These are phyloP conservation scores for Rissa tridactyla DNA, from an alignment of 2,113 vertebrate genomes.

Conservation along the genomic window DNA sequence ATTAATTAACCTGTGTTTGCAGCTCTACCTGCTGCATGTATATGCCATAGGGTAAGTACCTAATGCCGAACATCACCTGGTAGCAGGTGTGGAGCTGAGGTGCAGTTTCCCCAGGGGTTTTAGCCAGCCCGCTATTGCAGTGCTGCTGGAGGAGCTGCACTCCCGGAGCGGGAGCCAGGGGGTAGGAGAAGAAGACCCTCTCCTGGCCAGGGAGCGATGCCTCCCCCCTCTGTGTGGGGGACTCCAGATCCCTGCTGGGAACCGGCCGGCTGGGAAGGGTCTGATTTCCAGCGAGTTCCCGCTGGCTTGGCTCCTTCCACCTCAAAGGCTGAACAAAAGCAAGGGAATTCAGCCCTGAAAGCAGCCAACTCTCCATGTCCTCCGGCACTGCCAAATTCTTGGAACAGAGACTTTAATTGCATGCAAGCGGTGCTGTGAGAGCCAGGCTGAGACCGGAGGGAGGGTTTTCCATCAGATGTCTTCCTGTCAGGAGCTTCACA, in stretches of 20 bases:
- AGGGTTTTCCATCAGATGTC: background rate
- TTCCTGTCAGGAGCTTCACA: background rate
- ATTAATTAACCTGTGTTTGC: background rate
- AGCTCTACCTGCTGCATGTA: background rate
- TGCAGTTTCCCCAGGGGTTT: background rate
- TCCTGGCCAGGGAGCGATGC: fast-evolving
- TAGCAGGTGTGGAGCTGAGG: background rate
- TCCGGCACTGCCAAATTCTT: background rate
- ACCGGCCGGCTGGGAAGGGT: background rate
- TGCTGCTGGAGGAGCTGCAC: background rate
- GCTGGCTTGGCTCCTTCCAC: background rate
- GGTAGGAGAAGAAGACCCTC: background rate
- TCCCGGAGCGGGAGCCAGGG: fast-evolving
- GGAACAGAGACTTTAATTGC: background rate
- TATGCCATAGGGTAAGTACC: background rate
- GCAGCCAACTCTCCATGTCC: background rate
- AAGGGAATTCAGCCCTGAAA: background rate
- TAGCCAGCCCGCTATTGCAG: background rate
- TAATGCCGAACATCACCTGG: fast-evolving
- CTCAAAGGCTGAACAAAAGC: background rate
- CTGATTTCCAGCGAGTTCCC: background rate
- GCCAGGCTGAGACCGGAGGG: background rate
- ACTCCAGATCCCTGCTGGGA: background rate
- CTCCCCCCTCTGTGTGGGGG: background rate
- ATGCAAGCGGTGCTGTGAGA: background rate